phyloP scores from a whole-genome alignment of 2,113 vertebrate species.

The Hirundichthys speculiger region DNA sequence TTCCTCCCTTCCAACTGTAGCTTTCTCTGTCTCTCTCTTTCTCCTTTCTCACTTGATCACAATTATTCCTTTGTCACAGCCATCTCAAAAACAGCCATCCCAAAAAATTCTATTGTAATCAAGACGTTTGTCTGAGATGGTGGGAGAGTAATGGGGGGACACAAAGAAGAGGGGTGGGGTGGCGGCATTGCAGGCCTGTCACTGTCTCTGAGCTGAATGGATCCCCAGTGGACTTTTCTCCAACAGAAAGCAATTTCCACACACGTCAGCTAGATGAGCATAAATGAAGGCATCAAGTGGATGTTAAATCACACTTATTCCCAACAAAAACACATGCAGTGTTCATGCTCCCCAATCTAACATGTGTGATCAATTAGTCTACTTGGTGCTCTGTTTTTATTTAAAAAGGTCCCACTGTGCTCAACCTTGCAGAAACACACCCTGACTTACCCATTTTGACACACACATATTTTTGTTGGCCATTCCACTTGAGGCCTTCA shows the following conservation, averaged over 20 bases:
- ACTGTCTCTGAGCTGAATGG: conserved; percentile 56
- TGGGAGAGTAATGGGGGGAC: conserved; percentile 30
- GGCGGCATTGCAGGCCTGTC: conserved; percentile 69
- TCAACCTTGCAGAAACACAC: conserved; percentile 7
- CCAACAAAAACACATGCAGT: conserved; percentile 1
- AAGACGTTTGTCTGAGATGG: conserved; percentile 76
- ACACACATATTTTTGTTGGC: background rate
- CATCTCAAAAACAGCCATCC: conserved; percentile 65
- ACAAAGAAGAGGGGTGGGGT: conserved; percentile 14
- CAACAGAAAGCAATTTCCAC: conserved; percentile 74
- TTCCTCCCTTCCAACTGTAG: conserved; percentile 14
- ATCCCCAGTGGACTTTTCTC: conserved; percentile 58
- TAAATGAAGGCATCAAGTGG: conserved; percentile 60
- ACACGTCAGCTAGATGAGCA: conserved; percentile 65
- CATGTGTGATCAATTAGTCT: background rate
- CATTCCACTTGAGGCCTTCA: conserved; percentile 36
- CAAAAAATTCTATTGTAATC: conserved; percentile 84
- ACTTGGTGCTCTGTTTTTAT: background rate
- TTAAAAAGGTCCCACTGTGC: background rate
- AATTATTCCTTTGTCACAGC: conserved; percentile 54
- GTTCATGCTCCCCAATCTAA: background rate
- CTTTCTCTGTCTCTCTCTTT: conserved; percentile 42
- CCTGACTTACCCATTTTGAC: background rate
- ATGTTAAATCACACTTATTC: conserved; percentile 38
- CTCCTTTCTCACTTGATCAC: no score